Evolutionary conservation across 2,888 invertebrate genomes (phyloP), one percentile per base, ranked within the genome.

Genomic region (Philaethria dido): DNA sequence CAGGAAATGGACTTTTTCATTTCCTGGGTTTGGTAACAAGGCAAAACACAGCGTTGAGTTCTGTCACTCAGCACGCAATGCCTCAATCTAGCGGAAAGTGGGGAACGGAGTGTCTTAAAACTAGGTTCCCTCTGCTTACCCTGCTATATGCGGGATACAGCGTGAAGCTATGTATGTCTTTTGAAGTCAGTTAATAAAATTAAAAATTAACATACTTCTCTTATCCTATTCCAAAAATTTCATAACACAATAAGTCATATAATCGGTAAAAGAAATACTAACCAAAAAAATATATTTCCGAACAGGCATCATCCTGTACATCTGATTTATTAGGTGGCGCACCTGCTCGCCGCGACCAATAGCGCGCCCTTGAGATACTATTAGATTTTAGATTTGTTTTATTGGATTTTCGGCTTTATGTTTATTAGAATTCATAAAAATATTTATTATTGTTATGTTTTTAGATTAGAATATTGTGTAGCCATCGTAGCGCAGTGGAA

Each of bases 321-420:
- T 8, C 47, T 64, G 64, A 64, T 64, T 64, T 64, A 64, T 64
- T 64, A 64, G 55, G 59, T 64, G 59, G 64, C 52, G 42, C 64
- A 64, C 64, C 64, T 64, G 64, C 48, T n/a, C 59, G 39, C 39
- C 39, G 48, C 59, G 59, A 50, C 64, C 64, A 64, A 59, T 64
- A 59, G 50, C 63, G 42, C 36, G 57, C 42, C 64, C 64, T 64
- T 64, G 64, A 59, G 64, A 59, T 48, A 59, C 45, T 64, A 63
- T 45, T 63, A 63, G 54, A 54, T 57, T 25, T 54, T 22, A 63
- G 54, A 54, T 57, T 25, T 54, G 36, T 57, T 20, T 48, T 16
- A 64, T 47, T 47, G 20, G 20, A 64, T 33, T 48, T 25, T 57
- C 9, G 39, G 47, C 57, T 39, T 47, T 64, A 64, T 14, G 33